Evolutionary conservation across 2,797 vertebrate species (phyloP).

Genomic region (Apodemus agrarius): DNA sequence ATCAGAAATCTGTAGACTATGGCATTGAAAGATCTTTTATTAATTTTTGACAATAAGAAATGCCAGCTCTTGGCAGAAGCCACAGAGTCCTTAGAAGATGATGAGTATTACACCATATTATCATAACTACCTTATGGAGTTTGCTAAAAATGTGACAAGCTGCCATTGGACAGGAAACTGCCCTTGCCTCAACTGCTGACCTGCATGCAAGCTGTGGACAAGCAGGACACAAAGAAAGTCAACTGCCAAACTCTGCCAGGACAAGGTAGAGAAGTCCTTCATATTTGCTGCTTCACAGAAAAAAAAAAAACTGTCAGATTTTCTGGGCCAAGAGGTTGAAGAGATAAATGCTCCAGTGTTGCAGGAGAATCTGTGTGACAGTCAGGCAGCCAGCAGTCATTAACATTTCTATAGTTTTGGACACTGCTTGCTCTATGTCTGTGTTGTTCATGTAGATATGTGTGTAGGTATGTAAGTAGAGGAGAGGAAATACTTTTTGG

Average conservation of each 20-base stretch:
- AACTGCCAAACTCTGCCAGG: too few relatives aligned
- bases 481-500: background rate
- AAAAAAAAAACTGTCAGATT: too few relatives aligned
- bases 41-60: background rate
- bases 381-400: too few relatives aligned
- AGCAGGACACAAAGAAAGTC: too few relatives aligned
- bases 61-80: background rate
- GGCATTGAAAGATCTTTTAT: background rate
- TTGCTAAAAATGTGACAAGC: background rate
- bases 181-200: background rate
- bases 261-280: too few relatives aligned
- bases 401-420: too few relatives aligned
- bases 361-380: too few relatives aligned
- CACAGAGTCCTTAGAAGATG: background rate
- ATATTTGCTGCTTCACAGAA: too few relatives aligned
- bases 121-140: background rate
- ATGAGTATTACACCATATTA: background rate
- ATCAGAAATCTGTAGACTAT: background rate
- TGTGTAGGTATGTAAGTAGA: background rate
- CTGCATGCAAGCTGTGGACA: background rate
- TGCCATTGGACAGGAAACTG: background rate
- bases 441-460: too few relatives aligned
- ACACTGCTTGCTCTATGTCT: too few relatives aligned
- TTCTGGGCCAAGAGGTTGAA: too few relatives aligned
- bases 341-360: too few relatives aligned